phyloP scores from a whole-genome alignment of 2,888 invertebrate genomes.

The Amphimallon solstitiale region DNA sequence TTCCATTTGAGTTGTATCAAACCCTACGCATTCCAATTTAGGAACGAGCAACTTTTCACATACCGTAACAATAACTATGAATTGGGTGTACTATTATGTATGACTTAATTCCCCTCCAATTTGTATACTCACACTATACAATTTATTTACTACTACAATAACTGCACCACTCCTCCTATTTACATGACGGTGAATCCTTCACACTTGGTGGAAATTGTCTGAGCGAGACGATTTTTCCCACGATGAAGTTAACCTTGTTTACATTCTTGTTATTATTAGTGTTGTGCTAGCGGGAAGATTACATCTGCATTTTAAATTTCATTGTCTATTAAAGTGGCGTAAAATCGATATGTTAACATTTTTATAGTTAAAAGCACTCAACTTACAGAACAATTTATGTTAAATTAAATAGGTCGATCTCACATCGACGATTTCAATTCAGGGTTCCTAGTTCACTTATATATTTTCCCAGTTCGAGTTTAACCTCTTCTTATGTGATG shows the following conservation, averaged over 20 bases:
- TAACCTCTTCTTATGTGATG: too few species aligned
- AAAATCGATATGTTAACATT: conserved; percentile 22
- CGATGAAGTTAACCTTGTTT: neutral
- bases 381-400: neutral
- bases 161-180: neutral
- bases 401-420: too few species aligned
- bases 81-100: too few species aligned
- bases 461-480: too few species aligned
- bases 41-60: too few species aligned
- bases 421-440: too few species aligned
- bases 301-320: conserved; percentile 28
- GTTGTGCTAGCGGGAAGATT: conserved; percentile 10
- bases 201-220: conserved; percentile 22
- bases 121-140: neutral
- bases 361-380: neutral
- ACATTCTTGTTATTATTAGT: neutral
- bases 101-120: neutral
- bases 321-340: conserved; percentile 18
- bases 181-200: conserved; percentile 2
- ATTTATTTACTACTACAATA: neutral
- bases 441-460: too few species aligned
- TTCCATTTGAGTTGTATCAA: too few species aligned
- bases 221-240: conserved; percentile 28
- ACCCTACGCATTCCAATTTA: too few species aligned
- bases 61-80: too few species aligned